These are phyloP conservation scores for Holacanthella duospinosa DNA, from an alignment of 2,888 invertebrate genomes.

Conservation along the genomic window DNA sequence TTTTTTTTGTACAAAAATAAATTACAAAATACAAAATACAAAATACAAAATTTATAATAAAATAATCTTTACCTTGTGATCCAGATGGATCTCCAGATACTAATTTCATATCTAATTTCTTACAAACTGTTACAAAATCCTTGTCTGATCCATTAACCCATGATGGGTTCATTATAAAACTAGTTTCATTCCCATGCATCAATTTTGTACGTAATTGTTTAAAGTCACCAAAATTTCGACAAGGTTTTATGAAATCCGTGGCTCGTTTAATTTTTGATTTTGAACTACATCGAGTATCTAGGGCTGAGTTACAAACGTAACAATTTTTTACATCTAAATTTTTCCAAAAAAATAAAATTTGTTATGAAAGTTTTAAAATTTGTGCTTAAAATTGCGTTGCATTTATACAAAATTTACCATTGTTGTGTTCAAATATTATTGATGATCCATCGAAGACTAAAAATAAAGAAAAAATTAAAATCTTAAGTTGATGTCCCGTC, in stretches of 20 bases:
- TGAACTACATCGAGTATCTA: neutral
- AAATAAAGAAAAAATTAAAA: neutral
- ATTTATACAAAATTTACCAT: neutral
- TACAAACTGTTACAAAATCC: neutral
- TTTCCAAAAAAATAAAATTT: too few species aligned
- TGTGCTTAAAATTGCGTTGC: neutral
- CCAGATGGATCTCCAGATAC: neutral
- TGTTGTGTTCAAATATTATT: too few species aligned
- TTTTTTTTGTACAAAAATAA: too few species aligned
- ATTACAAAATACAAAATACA: too few species aligned
- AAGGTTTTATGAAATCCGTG: neutral
- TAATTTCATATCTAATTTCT: too few species aligned
- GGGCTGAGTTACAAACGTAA: neutral
- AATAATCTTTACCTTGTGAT: neutral
- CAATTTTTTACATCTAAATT: neutral
- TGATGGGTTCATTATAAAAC: neutral
- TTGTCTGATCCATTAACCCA: neutral
- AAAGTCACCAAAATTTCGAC: neutral
- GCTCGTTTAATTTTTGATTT: neutral
- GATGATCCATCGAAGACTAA: too few species aligned
- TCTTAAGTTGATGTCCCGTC: too few species aligned
- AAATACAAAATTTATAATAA: too few species aligned
- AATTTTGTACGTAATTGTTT: neutral
- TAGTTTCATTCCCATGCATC: too few species aligned
- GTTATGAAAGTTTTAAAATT: neutral